Evolutionary conservation across 2,113 vertebrate species (phyloP).

Genomic region (Macrotis lagotis): DNA sequence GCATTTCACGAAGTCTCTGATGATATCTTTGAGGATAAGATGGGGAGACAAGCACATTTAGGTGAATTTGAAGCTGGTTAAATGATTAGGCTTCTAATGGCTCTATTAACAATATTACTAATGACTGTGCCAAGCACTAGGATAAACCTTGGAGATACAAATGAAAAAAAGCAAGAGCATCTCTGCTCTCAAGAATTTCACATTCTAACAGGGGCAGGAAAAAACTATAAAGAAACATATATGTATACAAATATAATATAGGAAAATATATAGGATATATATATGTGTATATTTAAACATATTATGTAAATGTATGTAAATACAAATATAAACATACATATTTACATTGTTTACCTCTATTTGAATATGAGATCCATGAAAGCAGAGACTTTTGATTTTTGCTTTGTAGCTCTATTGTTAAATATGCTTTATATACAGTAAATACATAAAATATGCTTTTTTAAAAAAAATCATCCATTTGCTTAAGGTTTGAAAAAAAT

Average conservation of each 20-base stretch:
- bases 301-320: neutral
- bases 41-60: neutral
- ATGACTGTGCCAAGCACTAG: neutral
- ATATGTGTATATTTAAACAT: no score
- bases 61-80: neutral
- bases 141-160: neutral
- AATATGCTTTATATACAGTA: neutral
- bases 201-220: neutral
- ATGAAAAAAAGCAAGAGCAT: neutral
- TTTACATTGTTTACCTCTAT: neutral
- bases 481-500: neutral
- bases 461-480: neutral
- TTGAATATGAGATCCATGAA: neutral
- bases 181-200: neutral
- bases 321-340: neutral
- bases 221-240: no score
- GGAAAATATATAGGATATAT: neutral
- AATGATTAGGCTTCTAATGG: neutral
- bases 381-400: neutral
- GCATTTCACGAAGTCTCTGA: neutral
- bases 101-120: neutral
- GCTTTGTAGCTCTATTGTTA: neutral
- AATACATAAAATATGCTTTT: neutral
- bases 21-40: neutral
- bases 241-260: no score